Evolutionary conservation across 2,888 invertebrate species (phyloP), one percentile per base, ranked within the genome.

Genomic region (Villa cingulata): DNA sequence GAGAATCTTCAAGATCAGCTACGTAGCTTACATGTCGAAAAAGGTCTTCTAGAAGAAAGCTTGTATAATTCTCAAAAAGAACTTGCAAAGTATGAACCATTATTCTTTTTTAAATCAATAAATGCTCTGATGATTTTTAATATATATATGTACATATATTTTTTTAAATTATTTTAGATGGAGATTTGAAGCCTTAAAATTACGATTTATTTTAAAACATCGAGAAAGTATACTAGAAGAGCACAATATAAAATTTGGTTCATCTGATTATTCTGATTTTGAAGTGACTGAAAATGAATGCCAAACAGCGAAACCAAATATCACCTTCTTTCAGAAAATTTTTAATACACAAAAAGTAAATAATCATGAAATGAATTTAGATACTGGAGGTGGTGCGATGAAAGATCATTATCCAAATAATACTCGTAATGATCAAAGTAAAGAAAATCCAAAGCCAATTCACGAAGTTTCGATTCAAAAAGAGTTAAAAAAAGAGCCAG

Each of bases 171-270:
- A 41, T 15, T n/a, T 17, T 20, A 68, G 68, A 46, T 69, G 68
- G 68, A 62, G 68, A 18, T 69, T 69, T 53, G 68, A 69, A 52
- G 61, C 66, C 0, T 53, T 69, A 3, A 68, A 65, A 50, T 61
- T 61, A 1, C 61, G 67, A 12, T 68, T 67, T 43, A 57, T 66
- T 43, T 54, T 68, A 4, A 59, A 66, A 32, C 61, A 66, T 50
- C 60, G 66, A n/a, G 69, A 69, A 54, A 54, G 61, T 52, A 51
- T 64, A 17, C 57, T 69, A 19, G 59, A 57, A 29, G 62, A 67
- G 37, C 57, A 68, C 48, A 57, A 62, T 23, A 65, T 68, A 32
- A 16, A 51, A 14, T 67, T 62, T n/a, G 63, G 63, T 50, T 55
- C 56, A 10, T 53, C 60, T 14, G 58, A 56, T 45, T 23, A n/a